Conservation (phyloP, 2,113 vertebrate genomes). For the Australoheros scitulus region DNA sequence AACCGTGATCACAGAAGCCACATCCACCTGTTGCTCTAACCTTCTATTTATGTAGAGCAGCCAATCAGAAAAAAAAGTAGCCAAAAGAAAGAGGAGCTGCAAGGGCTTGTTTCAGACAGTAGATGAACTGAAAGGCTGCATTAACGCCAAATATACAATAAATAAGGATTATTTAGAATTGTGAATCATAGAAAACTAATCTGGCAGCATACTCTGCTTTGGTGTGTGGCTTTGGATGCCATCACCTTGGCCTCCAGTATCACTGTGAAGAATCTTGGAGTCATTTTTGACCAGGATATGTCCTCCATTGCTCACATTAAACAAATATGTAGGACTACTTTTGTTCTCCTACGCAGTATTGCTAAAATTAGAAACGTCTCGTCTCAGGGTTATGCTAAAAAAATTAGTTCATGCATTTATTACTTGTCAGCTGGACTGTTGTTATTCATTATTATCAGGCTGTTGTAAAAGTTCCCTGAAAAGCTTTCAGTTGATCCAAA, state of each 20-base stretch:
- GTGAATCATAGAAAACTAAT: not conserved
- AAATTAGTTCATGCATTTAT: not conserved
- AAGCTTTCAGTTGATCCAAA: not conserved
- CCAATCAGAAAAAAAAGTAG: not conserved
- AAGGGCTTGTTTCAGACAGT: not conserved
- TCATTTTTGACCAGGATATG: not conserved
- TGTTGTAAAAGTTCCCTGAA: not conserved
- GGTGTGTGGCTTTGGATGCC: not conserved
- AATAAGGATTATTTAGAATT: not conserved
- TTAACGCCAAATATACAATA: not conserved
- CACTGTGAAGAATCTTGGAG: not conserved
- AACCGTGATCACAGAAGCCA: not conserved
- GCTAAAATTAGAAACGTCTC: not conserved
- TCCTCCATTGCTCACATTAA: not conserved
- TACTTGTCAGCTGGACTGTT: not conserved
- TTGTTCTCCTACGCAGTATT: rapidly evolving
- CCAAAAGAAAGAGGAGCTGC: not conserved
- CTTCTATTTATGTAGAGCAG: not conserved
- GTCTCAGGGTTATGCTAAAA: not conserved
- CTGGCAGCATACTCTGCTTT: not conserved
- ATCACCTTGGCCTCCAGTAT: not conserved
- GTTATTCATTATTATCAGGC: not conserved
- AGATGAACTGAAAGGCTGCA: not conserved
- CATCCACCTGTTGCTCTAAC: not conserved
- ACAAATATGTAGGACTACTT: not conserved